Evolutionary conservation across 2,888 invertebrate genomes (phyloP), one percentile per base, ranked within the genome.

Genomic region (Argyresthia goedartella): DNA sequence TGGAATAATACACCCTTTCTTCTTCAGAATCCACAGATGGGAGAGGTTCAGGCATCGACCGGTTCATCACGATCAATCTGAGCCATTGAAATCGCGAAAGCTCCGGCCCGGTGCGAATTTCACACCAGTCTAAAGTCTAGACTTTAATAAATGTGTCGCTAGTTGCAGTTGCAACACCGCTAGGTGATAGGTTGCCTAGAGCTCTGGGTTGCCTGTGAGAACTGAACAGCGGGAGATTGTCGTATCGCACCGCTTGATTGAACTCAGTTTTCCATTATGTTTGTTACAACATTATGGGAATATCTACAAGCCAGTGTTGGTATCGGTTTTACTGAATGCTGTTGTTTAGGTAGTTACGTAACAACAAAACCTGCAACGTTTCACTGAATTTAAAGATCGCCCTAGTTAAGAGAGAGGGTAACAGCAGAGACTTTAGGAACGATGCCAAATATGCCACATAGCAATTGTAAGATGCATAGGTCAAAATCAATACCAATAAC

Each of bases 41-140:
- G 48, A 48, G 36, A 48, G 48, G 35, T 36, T 36, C 48, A 14
- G 10, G 48, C 48, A 48, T 48, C 62, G 69, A 81, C 84, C 84
- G 81, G 84, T 81, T 82, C 67, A 15, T 64, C 69, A 67, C 71
- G 68, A 75, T 76, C 78, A 77, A 75, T 76, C 77, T 70, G 61
- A 61, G 57, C 67, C 73, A 78, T 80, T 79, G 76, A 80, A 76
- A 72, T 67, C 73, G 73, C 77, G 79, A 82, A 81, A 77, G 82
- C 75, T 62, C 67, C 65, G 71, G 72, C 71, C 25, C 73, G 78
- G 73, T 73, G 80, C 78, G 78, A 80, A 78, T 81, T 82, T 84
- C 82, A 82, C 81, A 84, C 85, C 81, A 71, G 25, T 25, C 25
- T 25, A 25, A 71, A 73, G 80, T 72, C 76, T 80, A 80, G 78